phyloP scores from a whole-genome alignment of 2,888 invertebrate genomes.

The Drosophila rellima region DNA sequence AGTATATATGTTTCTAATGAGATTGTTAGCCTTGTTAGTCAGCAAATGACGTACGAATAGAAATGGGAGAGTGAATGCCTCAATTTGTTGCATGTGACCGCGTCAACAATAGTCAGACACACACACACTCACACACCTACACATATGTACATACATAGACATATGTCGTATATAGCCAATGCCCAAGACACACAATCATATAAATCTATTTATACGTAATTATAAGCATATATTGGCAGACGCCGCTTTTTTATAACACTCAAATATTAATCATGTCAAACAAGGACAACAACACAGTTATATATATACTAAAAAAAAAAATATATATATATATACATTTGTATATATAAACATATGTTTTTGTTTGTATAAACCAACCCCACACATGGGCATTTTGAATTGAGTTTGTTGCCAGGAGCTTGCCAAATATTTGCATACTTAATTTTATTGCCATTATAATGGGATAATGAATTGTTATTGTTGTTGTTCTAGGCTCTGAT shows the following conservation, averaged over 20 bases:
- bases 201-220: slow-evolving; percentile 34
- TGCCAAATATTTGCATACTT: slow-evolving; percentile 60
- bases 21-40: slow-evolving; percentile 43
- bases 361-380: slow-evolving; percentile 23
- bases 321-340: slow-evolving; percentile 1
- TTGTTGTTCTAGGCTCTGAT: slow-evolving; percentile 5
- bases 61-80: slow-evolving; percentile 37
- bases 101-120: slow-evolving; percentile 4
- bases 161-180: slow-evolving; percentile 61
- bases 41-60: slow-evolving; percentile 60
- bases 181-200: slow-evolving; percentile 47
- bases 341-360: slow-evolving; percentile 8
- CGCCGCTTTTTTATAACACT: slow-evolving; percentile 51
- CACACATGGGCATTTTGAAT: slow-evolving; percentile 17
- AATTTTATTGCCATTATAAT: slow-evolving; percentile 21
- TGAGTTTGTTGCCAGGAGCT: slow-evolving; percentile 34
- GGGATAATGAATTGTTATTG: slow-evolving; percentile 9
- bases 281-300: slow-evolving; percentile 40
- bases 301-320: slow-evolving; percentile 2
- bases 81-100: slow-evolving; percentile 40
- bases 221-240: slow-evolving; percentile 42
- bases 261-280: slow-evolving; percentile 34
- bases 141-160: slow-evolving; percentile 21
- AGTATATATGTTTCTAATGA: slow-evolving; percentile 4
- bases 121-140: slow-evolving; percentile 11